Conservation (phyloP, 1,140 invertebrate species). For the Dreissena polymorpha region DNA sequence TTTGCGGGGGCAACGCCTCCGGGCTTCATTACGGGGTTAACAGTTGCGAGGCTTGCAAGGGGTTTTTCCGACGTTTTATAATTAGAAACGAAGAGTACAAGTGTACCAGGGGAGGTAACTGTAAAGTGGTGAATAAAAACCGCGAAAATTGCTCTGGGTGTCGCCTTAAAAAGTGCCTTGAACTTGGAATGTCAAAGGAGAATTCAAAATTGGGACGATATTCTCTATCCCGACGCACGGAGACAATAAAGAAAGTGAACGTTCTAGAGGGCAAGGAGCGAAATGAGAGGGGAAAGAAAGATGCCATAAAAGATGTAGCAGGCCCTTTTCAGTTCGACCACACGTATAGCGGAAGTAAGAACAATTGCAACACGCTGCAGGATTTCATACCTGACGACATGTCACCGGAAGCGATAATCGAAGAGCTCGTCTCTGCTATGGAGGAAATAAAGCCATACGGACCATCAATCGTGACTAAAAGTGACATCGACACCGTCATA, state of each 20-base stretch:
- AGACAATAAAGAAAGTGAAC: slow-evolving; percentile 49
- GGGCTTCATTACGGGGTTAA: slow-evolving; percentile 81
- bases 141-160: slow-evolving; percentile 50
- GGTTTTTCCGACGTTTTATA: slow-evolving; percentile 44
- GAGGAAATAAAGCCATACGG: slow-evolving; percentile 40
- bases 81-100: slow-evolving; percentile 45
- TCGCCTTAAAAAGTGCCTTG: slow-evolving; percentile 47
- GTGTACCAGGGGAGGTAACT: slow-evolving; percentile 41
- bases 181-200: slow-evolving; percentile 49
- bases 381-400: slow-evolving; percentile 17
- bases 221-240: slow-evolving; percentile 40
- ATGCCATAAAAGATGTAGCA: neutral
- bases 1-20: slow-evolving; percentile 80
- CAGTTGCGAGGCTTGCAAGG: slow-evolving; percentile 81
- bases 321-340: slow-evolving; percentile 28
- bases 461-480: slow-evolving; percentile 12
- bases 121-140: slow-evolving; percentile 48
- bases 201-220: slow-evolving; percentile 46
- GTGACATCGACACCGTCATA: slow-evolving; percentile 23
- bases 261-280: slow-evolving; percentile 32
- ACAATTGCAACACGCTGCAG: neutral
- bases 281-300: neutral
- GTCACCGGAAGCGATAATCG: slow-evolving; percentile 9
- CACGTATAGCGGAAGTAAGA: slow-evolving; percentile 35
- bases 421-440: slow-evolving; percentile 27